Evolutionary conservation across 2,113 vertebrate species (phyloP).

Genomic region (Pedetes capensis): DNA sequence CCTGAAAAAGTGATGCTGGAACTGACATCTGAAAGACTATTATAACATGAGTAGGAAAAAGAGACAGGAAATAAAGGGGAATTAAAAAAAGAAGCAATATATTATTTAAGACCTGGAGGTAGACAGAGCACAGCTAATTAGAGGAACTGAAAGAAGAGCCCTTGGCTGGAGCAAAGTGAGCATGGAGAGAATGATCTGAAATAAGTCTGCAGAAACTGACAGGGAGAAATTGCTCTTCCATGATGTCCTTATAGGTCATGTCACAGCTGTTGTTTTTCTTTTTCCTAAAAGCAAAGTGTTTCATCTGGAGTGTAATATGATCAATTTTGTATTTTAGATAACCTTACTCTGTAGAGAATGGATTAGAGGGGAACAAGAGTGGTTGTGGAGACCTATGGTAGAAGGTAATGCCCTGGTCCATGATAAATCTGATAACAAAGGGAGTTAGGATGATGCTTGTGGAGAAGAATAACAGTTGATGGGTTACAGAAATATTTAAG

Average conservation of each 20-base stretch:
- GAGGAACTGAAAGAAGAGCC: background rate
- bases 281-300: background rate
- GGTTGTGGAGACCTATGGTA: background rate
- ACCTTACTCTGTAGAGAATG: background rate
- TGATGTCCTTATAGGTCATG: background rate
- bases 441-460: background rate
- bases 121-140: background rate
- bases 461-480: background rate
- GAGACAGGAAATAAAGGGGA: background rate
- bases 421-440: background rate
- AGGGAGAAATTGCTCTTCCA: background rate
- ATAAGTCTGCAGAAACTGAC: background rate
- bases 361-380: background rate
- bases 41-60: background rate
- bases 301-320: background rate
- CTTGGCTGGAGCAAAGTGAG: background rate
- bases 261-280: background rate
- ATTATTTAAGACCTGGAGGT: background rate
- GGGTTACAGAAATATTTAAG: background rate
- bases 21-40: background rate
- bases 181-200: background rate
- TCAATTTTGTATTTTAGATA: background rate
- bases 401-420: accelerated
- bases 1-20: background rate
- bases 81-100: background rate